These are phyloP conservation scores for Yponomeuta sedellus DNA, from an alignment of 2,888 invertebrate species.

Conservation along the genomic window DNA sequence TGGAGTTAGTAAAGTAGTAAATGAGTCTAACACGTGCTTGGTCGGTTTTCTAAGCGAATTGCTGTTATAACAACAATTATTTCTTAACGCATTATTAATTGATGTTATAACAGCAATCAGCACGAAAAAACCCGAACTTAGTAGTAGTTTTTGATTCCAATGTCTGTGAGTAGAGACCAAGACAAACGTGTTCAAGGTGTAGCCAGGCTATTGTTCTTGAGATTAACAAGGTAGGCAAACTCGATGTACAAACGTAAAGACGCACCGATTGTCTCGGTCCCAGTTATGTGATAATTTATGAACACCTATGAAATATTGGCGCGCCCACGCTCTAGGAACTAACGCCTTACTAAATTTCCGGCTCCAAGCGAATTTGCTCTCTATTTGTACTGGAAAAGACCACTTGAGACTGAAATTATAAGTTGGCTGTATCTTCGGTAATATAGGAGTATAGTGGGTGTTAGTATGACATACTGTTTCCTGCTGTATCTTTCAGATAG, in stretches of 20 bases:
- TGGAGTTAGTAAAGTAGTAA: too few relatives aligned
- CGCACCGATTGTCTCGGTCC: conserved; percentile 28
- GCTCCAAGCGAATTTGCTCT: background rate
- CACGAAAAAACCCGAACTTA: too few relatives aligned
- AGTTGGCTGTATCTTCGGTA: background rate
- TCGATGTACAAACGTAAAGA: conserved; percentile 7
- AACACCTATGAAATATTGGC: conserved; percentile 25
- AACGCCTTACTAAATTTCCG: background rate
- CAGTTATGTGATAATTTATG: conserved; percentile 33
- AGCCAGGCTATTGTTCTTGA: conserved; percentile 31
- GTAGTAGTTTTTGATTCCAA: background rate
- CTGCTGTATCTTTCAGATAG: conserved; percentile 15
- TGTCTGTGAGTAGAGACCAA: background rate
- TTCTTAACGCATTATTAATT: too few relatives aligned
- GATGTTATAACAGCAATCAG: too few relatives aligned
- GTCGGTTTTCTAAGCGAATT: too few relatives aligned
- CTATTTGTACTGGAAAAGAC: background rate
- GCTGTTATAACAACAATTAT: too few relatives aligned
- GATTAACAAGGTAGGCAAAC: conserved; percentile 22
- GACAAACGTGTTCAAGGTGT: conserved; percentile 23
- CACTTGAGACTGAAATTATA: background rate
- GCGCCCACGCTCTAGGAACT: conserved; percentile 13
- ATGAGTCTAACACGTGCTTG: too few relatives aligned
- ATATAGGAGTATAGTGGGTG: conserved; percentile 13
- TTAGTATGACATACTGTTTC: conserved; percentile 15